Evolutionary conservation across 2,113 vertebrate species (phyloP), one percentile per base, ranked within the genome.

Genomic region (Zapus hudsonius): DNA sequence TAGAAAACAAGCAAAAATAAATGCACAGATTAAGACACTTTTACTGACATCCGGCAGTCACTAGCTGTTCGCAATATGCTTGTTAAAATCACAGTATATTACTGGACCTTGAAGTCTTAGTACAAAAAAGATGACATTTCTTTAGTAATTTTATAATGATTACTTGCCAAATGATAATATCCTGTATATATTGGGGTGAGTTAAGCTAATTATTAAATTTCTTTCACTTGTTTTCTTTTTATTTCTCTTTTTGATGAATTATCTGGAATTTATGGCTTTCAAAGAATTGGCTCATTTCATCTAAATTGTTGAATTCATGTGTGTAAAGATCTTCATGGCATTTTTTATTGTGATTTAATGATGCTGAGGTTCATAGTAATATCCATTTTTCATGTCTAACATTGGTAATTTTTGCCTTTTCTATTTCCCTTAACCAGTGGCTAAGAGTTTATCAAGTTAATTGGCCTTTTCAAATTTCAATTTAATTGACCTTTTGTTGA

Each of bases 161-260:
- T 85, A 84, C 3, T 74, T 27, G 19, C n/a, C 90, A 87, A 85
- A 63, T 69, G 31, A 38, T 66, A 75, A 38, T 84, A 86, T 78
- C 87, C 81, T 84, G 33, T 70, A 15, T 67, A 87, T 80, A 61
- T 20, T 85, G 19, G 31, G 9, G 15, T 44, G 59, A 89, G 87
- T 92, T 80, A 91, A 89, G 42, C 2, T 29, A 83, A 86, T 73
- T 86, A 87, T 83, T 80, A 83, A 85, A 74, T 88, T 94, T 79
- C 38, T 90, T 93, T 86, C 16, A 42, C 55, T 95, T 89, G 7
- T 38, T 79, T 47, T 91, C 61, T 90, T 93, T 85, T 93, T 44
- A 72, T 19, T 66, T 79, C 73, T 74, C 22, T 66, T 94, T 61
- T 74, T 80, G 57, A 61, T 47, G 57, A 92, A 33, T 63, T 95